Evolutionary conservation across 2,113 vertebrate species (phyloP).

Genomic region (Mormyrus iriodes): DNA sequence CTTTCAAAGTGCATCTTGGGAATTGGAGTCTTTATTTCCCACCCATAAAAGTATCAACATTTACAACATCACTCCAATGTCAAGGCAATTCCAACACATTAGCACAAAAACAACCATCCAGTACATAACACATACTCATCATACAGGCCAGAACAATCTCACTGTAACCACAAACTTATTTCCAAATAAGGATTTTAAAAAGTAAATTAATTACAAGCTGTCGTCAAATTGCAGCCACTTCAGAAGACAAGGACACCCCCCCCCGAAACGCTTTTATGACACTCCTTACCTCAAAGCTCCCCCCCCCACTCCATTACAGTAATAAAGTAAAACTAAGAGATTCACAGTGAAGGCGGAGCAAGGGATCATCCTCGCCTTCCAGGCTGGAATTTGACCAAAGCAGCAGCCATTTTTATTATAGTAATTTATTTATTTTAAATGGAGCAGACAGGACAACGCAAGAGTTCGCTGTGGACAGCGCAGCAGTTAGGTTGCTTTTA

Average conservation of each 20-base stretch:
- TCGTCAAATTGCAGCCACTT: conserved; percentile 28
- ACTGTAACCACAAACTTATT: background rate
- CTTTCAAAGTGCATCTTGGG: conserved; percentile 14
- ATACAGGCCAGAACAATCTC: background rate
- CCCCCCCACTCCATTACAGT: background rate
- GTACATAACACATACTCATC: background rate
- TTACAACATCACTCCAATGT: background rate
- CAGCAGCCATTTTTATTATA: conserved; percentile 6
- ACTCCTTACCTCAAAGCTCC: background rate
- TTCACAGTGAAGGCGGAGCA: background rate
- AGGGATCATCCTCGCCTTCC: background rate
- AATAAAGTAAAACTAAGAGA: background rate
- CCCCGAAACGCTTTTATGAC: background rate
- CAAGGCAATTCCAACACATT: background rate
- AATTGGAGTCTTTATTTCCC: background rate
- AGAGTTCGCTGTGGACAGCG: conserved; percentile 36
- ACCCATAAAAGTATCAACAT: background rate
- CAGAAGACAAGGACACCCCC: conserved; percentile 30
- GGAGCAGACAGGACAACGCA: conserved; percentile 12
- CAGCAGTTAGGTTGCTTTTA: background rate
- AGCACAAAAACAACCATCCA: background rate
- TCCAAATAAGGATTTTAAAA: background rate
- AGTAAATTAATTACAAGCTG: background rate
- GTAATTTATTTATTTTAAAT: background rate
- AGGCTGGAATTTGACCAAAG: conserved; percentile 15